Conservation (phyloP, 1,140 invertebrate genomes). For the Diploscapter pachys region DNA sequence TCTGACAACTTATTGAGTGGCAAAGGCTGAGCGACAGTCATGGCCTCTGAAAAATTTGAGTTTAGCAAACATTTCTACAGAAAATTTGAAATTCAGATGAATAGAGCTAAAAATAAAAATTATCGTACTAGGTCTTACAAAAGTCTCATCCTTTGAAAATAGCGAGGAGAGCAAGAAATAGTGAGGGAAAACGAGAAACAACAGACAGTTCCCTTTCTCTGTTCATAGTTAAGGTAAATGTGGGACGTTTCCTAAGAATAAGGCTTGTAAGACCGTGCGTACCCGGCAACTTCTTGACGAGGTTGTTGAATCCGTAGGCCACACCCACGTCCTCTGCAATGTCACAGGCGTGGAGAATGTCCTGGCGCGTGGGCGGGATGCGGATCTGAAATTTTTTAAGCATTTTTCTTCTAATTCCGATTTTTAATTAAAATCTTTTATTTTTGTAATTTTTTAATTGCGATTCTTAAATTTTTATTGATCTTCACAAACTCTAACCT, state of each 20-base stretch:
- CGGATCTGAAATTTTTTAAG: constrained; percentile 45
- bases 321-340: constrained; percentile 96
- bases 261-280: constrained; percentile 59
- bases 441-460: too few species aligned
- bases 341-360: constrained; percentile 93
- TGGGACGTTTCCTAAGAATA: too few species aligned
- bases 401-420: too few species aligned
- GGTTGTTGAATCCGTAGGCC: constrained; percentile 92
- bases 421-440: too few species aligned
- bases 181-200: too few species aligned
- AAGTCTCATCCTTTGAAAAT: constrained; percentile 39
- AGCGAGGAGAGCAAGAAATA: too few species aligned
- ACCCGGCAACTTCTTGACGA: constrained; percentile 73
- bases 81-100: neutral
- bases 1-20: constrained; percentile 89
- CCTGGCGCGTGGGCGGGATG: constrained; percentile 81
- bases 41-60: constrained; percentile 3
- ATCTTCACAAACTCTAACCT: constrained; percentile 61
- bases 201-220: too few species aligned
- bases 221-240: too few species aligned
- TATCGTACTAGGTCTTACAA: too few species aligned
- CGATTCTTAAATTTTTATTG: too few species aligned
- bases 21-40: constrained; percentile 75
- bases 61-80: neutral
- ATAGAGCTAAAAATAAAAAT: neutral